Percentiles rank a stretch among this genome's conserved stretches.
Evolutionary conservation across 1,140 invertebrate species (phyloP).

Genomic region (Zelostemma sp.): DNA sequence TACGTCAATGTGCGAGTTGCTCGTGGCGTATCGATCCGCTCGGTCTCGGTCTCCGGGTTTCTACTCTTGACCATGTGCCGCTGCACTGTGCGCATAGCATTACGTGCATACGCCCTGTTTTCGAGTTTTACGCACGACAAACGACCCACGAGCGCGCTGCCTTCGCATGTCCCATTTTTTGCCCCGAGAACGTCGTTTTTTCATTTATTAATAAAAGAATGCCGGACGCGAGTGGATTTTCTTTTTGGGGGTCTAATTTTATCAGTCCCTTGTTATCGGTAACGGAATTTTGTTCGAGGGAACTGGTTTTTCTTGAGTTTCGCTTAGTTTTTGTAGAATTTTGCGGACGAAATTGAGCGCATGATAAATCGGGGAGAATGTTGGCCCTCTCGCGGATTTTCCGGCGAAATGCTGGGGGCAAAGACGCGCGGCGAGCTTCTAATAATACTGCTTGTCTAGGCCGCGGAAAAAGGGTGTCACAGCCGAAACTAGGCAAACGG

Average conservation of each 20-base stretch:
- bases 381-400: constrained; percentile 9
- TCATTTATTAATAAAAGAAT: too few relatives aligned
- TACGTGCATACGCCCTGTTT: constrained; percentile 1
- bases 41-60: constrained; percentile 19
- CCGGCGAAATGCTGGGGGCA: constrained; percentile 10
- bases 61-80: constrained; percentile 25
- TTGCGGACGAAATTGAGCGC: constrained; percentile 4
- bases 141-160: neutral
- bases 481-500: constrained; percentile 54
- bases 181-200: too few relatives aligned
- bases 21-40: constrained; percentile 12
- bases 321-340: too few relatives aligned
- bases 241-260: too few relatives aligned
- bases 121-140: neutral
- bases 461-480: constrained; percentile 46
- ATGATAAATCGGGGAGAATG: constrained; percentile 16
- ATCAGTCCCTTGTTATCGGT: too few relatives aligned
- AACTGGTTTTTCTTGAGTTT: too few relatives aligned
- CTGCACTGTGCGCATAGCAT: neutral
- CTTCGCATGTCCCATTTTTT: too few relatives aligned
- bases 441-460: constrained; percentile 57
- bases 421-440: constrained; percentile 40
- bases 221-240: too few relatives aligned
- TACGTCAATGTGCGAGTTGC: neutral
- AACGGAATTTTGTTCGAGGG: too few relatives aligned